These are phyloP conservation scores for Solenodon paradoxus DNA, from an alignment of 2,113 vertebrate genomes.

Conservation along the genomic window DNA sequence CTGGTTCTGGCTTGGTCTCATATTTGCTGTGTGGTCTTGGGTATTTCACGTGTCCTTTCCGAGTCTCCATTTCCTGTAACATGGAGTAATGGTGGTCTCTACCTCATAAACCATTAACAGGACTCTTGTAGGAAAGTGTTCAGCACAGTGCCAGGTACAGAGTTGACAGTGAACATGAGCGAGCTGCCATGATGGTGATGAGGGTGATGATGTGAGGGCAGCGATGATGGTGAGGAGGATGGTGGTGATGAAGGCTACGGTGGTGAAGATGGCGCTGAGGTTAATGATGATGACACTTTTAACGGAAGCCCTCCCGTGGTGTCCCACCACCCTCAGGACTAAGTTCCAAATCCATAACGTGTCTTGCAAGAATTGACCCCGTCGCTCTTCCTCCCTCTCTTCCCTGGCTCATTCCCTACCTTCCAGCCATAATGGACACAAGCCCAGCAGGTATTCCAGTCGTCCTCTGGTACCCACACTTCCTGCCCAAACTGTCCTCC, in stretches of 20 bases:
- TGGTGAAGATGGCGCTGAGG: neutral
- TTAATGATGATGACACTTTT: rapidly evolving
- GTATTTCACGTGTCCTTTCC: neutral
- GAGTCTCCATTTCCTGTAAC: neutral
- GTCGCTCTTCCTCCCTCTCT: neutral
- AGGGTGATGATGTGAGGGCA: rapidly evolving
- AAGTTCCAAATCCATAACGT: rapidly evolving
- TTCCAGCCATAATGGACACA: neutral
- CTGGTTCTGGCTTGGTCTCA: neutral
- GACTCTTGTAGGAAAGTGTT: neutral
- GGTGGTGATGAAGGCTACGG: rapidly evolving
- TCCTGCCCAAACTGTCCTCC: neutral
- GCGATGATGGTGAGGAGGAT: no score
- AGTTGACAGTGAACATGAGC: neutral
- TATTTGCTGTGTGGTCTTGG: neutral
- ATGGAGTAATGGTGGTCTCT: no score
- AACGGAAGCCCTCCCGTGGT: no score
- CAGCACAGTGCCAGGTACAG: neutral
- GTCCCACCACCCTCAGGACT: neutral
- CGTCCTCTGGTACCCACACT: neutral
- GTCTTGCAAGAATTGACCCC: neutral
- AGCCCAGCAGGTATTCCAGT: neutral
- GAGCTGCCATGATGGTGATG: neutral
- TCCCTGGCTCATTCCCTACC: neutral
- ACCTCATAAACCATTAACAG: neutral